These are phyloP conservation scores for Acleris cristana DNA, from an alignment of 2,888 invertebrate species.

Conservation along the genomic window DNA sequence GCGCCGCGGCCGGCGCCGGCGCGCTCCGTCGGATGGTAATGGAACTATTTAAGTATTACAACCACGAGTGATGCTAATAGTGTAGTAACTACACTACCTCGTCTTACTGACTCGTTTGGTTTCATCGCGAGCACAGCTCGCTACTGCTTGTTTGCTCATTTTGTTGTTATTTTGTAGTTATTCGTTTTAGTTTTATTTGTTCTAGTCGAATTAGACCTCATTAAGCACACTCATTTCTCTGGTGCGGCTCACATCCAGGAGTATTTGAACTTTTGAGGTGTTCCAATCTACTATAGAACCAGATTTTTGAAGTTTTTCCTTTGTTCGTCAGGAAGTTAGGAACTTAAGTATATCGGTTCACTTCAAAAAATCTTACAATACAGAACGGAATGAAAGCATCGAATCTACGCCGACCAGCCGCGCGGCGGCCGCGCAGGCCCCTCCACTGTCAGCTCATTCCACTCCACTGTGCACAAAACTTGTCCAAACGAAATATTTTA, in stretches of 20 bases:
- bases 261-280: conserved; percentile 39
- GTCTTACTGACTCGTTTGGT: conserved; percentile 63
- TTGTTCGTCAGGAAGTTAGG: too few relatives aligned
- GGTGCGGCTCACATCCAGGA: conserved; percentile 53
- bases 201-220: conserved; percentile 70
- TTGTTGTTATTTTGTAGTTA: conserved; percentile 60
- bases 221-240: conserved; percentile 53
- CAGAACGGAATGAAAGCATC: too few relatives aligned
- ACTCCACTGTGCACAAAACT: conserved; percentile 54
- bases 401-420: too few relatives aligned
- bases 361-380: too few relatives aligned
- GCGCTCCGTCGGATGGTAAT: conserved; percentile 47
- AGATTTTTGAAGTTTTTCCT: too few relatives aligned
- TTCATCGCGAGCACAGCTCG: conserved; percentile 75
- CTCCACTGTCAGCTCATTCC: conserved; percentile 47
- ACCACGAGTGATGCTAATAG: conserved; percentile 62
- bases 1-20: conserved; percentile 42
- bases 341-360: too few relatives aligned
- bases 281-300: too few relatives aligned
- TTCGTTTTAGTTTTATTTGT: conserved; percentile 57
- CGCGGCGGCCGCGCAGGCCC: neutral
- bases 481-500: conserved; percentile 54
- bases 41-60: conserved; percentile 52
- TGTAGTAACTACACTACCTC: conserved; percentile 82
- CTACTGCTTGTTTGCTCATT: conserved; percentile 73